These are phyloP conservation scores for Pyralis farinalis DNA, from an alignment of 2,888 invertebrate genomes.

Conservation along the genomic window DNA sequence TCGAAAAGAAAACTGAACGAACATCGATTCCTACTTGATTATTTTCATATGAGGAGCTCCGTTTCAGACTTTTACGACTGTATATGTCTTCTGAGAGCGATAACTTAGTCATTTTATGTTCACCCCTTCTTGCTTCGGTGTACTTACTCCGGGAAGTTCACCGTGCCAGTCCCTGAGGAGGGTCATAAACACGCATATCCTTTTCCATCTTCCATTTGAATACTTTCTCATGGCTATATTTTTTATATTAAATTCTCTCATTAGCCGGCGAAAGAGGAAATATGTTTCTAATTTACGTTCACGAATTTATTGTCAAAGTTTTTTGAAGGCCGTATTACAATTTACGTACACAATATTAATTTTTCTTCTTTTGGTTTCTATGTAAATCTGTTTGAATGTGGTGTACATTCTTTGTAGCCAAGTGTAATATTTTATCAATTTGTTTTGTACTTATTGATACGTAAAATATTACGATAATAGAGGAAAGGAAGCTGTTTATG, in stretches of 20 bases:
- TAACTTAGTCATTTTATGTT: conserved; percentile 79
- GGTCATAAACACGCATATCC: conserved; percentile 69
- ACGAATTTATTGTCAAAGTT: not conserved
- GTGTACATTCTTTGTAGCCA: no score
- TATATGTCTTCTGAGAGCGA: conserved; percentile 74
- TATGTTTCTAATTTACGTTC: conserved; percentile 1
- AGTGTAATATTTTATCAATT: no score
- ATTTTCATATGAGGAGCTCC: conserved; percentile 68
- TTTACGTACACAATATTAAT: not conserved
- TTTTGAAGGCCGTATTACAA: not conserved
- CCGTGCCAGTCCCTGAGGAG: conserved; percentile 63
- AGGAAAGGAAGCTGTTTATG: no score
- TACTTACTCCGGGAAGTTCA: conserved; percentile 64
- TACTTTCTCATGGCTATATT: conserved; percentile 42
- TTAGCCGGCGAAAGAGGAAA: conserved; percentile 15
- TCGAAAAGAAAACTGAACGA: conserved; percentile 32
- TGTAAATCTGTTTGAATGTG: no score
- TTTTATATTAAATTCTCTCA: conserved; percentile 30
- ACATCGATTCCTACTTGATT: conserved; percentile 68
- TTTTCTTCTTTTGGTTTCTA: no score
- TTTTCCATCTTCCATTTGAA: conserved; percentile 65
- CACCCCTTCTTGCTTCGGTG: conserved; percentile 63
- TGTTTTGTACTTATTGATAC: no score
- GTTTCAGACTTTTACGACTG: conserved; percentile 70
- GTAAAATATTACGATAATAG: no score